Conservation (phyloP, 1,140 invertebrate species). For the Chrysoperla carnea region DNA sequence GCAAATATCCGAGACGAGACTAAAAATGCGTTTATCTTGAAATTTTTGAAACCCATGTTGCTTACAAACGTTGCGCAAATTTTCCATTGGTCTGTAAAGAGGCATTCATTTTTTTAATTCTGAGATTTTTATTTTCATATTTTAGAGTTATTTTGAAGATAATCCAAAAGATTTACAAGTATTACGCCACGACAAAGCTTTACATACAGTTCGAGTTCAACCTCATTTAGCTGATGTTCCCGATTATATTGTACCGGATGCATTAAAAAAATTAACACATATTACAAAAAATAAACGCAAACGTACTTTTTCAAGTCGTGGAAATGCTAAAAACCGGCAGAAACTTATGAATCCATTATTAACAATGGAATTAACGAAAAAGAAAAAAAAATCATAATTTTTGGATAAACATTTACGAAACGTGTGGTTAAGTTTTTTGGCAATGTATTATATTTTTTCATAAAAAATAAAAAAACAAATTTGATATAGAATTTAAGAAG, state of each 20-base stretch:
- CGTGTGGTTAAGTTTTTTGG: too few relatives aligned
- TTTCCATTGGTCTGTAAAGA: not conserved
- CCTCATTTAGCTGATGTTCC: conserved; percentile 82
- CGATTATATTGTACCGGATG: conserved; percentile 77
- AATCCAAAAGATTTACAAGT: conserved; percentile 83
- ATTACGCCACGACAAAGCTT: conserved; percentile 77
- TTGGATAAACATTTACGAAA: too few relatives aligned
- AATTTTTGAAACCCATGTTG: too few relatives aligned
- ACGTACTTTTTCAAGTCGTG: conserved; percentile 4
- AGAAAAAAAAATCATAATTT: conserved; percentile 2
- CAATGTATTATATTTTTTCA: too few relatives aligned
- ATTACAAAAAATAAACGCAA: conserved; percentile 25
- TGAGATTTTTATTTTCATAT: conserved; percentile 6
- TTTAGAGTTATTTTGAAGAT: conserved; percentile 79
- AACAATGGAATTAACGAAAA: conserved; percentile 16
- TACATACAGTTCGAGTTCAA: conserved; percentile 73
- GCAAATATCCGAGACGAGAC: too few relatives aligned
- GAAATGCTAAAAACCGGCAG: conserved; percentile 16
- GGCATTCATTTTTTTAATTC: conserved; percentile 1
- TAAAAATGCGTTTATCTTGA: too few relatives aligned
- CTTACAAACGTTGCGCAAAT: too few relatives aligned
- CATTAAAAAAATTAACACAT: conserved; percentile 41
- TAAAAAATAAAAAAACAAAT: too few relatives aligned
- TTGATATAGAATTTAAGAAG: too few relatives aligned
- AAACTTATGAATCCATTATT: conserved; percentile 21